phyloP scores from a whole-genome alignment of 2,113 vertebrate genomes.

The Hemicordylus capensis region DNA sequence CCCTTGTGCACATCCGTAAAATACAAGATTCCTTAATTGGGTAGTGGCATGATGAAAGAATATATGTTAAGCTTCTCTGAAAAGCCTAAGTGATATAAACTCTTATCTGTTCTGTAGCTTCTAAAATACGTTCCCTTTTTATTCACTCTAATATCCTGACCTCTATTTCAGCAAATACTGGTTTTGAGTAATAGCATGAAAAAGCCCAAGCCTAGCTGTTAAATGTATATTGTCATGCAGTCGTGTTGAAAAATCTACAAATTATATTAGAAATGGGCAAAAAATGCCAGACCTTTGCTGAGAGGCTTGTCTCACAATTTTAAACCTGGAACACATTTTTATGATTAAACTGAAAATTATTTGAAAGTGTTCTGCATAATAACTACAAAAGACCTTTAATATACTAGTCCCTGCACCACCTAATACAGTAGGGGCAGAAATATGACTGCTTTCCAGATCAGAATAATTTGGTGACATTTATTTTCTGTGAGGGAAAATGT shows the following conservation, averaged over 20 bases:
- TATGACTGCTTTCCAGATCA: background rate
- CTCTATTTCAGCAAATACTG: constrained; percentile 1
- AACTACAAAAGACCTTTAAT: background rate
- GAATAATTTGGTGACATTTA: background rate
- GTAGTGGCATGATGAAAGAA: background rate
- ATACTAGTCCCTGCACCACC: rapidly evolving
- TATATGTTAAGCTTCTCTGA: background rate
- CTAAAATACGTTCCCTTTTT: background rate
- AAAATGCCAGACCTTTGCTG: constrained; percentile 19
- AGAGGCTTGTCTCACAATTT: background rate
- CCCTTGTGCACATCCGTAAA: too few relatives aligned
- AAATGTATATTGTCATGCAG: constrained; percentile 8
- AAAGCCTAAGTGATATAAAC: background rate
- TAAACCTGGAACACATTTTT: constrained; percentile 5
- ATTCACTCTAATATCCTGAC: background rate
- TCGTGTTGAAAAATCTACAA: constrained; percentile 21
- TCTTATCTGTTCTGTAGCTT: background rate
- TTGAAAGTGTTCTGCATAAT: background rate
- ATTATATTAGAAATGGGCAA: constrained; percentile 43
- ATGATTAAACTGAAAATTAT: constrained; percentile 25
- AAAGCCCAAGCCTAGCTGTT: background rate
- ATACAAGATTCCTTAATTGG: too few relatives aligned
- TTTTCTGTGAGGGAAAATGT: background rate
- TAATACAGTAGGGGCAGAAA: background rate
- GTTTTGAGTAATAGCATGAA: background rate